These are phyloP conservation scores for Edolisoma coerulescens DNA, from an alignment of 2,113 vertebrate species.

Conservation along the genomic window DNA sequence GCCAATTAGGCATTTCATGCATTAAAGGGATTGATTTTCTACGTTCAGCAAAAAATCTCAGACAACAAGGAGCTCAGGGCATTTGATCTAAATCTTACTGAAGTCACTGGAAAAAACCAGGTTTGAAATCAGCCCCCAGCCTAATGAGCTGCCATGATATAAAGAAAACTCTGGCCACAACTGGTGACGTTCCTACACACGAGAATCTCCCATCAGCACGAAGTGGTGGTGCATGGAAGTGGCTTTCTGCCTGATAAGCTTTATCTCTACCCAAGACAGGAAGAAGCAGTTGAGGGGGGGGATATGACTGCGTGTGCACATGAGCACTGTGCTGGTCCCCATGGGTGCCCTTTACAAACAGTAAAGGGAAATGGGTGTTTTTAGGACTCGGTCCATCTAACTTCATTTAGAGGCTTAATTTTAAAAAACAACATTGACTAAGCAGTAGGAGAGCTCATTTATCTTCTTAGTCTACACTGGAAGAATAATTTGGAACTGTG, in stretches of 20 bases:
- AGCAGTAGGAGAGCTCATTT: background rate
- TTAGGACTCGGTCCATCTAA: background rate
- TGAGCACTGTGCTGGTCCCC: background rate
- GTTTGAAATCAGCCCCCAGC: background rate
- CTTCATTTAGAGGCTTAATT: background rate
- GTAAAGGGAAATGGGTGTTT: background rate
- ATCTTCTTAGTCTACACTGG: background rate
- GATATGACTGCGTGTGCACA: background rate
- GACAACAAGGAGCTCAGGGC: background rate
- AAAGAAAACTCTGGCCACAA: background rate
- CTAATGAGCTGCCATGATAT: background rate
- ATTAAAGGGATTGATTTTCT: background rate
- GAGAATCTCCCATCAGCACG: background rate
- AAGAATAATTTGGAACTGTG: background rate
- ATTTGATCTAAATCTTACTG: background rate
- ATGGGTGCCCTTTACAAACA: background rate
- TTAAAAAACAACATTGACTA: background rate
- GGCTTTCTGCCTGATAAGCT: background rate
- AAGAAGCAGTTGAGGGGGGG: background rate
- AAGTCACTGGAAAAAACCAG: background rate
- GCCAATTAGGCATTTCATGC: rapidly evolving
- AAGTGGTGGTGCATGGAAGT: background rate
- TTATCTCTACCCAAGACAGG: background rate
- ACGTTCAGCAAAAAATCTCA: background rate
- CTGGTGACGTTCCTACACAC: background rate